Evolutionary conservation across 1,140 invertebrate species (phyloP), one percentile per base, ranked within the genome.

Genomic region (Harpegnathos saltator): DNA sequence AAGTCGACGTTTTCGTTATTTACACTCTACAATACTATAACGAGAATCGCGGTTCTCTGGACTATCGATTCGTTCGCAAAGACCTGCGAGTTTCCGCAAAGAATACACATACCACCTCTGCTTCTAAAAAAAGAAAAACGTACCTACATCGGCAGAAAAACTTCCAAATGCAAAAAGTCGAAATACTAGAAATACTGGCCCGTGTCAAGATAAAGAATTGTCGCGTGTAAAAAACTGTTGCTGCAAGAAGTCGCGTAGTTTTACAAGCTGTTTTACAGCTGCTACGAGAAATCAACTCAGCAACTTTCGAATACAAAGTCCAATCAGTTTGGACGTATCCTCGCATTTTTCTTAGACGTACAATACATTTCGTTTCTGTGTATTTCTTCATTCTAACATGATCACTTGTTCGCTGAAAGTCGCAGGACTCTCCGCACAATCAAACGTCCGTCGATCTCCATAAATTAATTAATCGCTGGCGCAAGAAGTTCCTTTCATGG

Each of bases 11-110:
- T 22, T 33, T 3, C 80, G 80, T 84, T 81, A 86, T 82, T 44
- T 74, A 92, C 90, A 92, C 69, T 89, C 85, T 89, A 85, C 33
- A 83, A 83, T 61, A 72, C 69, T 86, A 73, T 29, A 52, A 14
- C 54, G 62, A 87, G 54, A 65, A 80, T 80, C 9, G 48, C 19
- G 11, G 69, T 80, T 52, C 52, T 80, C 65, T 24, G 2, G 17
- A 69, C 66, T 58, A 58, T 58, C 14, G 65, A 14, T 71, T 11
- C 65, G 69, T 14, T 71, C 52, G 33, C 33, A 59, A 80, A 44
- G 52, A 11, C 26, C 52, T 71, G 33, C 65, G 14, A 26, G 58
- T 68, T 56, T 65, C 19, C 2, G n/a, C 14, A 11, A 44, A 3
- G 14, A 33, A 75, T 24, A 33, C 7, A 62, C 15, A 33, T 5